Conservation (phyloP, 1,140 invertebrate genomes). For the Campoletis sonorensis region DNA sequence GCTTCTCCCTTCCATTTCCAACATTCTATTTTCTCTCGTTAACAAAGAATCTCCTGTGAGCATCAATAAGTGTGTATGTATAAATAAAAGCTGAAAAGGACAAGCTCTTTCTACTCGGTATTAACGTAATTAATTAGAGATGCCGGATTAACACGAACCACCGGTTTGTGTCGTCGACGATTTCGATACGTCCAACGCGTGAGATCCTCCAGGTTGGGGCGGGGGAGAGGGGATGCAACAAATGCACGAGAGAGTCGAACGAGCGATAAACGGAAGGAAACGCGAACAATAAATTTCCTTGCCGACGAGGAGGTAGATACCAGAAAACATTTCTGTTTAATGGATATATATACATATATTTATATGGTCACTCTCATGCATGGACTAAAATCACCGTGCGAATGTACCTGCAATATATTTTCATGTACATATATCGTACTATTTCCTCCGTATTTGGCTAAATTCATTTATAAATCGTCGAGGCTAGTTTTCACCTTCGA, state of each 20-base stretch:
- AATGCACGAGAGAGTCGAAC: conserved; percentile 31
- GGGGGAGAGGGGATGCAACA: not conserved
- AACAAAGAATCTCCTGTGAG: not conserved
- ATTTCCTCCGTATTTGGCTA: conserved; percentile 5
- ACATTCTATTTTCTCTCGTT: not conserved
- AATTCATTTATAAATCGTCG: conserved; percentile 26
- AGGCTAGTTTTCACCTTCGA: not conserved
- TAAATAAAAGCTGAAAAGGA: not conserved
- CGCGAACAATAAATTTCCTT: conserved; percentile 38
- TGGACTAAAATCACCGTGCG: conserved; percentile 3
- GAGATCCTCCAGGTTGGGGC: not conserved
- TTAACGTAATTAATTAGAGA: conserved; percentile 38
- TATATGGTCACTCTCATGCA: not conserved
- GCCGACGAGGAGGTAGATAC: conserved; percentile 38
- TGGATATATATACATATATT: not conserved
- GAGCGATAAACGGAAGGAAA: conserved; percentile 41
- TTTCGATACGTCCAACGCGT: conserved; percentile 16
- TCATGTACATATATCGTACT: not conserved
- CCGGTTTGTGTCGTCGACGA: conserved; percentile 23
- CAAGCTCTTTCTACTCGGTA: not conserved
- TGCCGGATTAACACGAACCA: conserved; percentile 4
- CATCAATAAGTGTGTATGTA: not conserved
- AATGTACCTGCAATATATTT: conserved; percentile 10
- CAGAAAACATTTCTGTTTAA: conserved; percentile 35
- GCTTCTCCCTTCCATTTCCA: not conserved